These are phyloP conservation scores for Euphydryas editha DNA, from an alignment of 2,888 invertebrate species.

Conservation along the genomic window DNA sequence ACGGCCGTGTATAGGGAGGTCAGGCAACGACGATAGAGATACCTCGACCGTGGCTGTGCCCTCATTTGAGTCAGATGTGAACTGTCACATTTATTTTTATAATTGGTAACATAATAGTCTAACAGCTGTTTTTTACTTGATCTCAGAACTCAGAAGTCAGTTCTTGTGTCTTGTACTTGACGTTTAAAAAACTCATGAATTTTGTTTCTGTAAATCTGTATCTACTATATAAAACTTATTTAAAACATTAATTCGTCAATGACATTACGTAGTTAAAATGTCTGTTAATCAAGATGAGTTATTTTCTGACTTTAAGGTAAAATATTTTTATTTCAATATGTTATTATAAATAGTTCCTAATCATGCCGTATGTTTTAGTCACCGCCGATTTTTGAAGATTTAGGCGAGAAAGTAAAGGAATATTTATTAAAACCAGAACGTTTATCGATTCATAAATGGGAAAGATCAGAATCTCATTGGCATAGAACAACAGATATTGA, in stretches of 20 bases:
- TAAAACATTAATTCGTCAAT: slow-evolving; percentile 4
- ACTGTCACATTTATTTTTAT: no score
- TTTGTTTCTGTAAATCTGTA: background rate
- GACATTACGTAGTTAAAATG: slow-evolving; percentile 48
- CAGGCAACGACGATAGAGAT: no score
- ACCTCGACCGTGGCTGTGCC: no score
- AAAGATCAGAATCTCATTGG: slow-evolving; percentile 86
- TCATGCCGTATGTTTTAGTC: slow-evolving; percentile 58
- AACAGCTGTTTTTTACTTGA: no score
- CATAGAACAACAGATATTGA: slow-evolving; percentile 45
- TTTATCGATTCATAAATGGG: slow-evolving; percentile 88
- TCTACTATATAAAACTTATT: background rate
- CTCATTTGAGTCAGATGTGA: no score
- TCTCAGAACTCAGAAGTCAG: no score
- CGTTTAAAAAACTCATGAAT: no score
- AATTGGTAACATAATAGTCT: no score
- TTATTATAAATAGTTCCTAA: slow-evolving; percentile 5
- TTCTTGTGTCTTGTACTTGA: no score
- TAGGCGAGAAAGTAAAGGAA: slow-evolving; percentile 85
- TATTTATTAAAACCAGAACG: slow-evolving; percentile 87
- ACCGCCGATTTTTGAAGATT: slow-evolving; percentile 87
- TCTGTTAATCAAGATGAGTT: slow-evolving; percentile 57
- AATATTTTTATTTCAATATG: background rate
- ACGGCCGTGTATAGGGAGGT: no score
- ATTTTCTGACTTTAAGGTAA: slow-evolving; percentile 61